Evolutionary conservation across 2,113 vertebrate species (phyloP).

Genomic region (Cavia aperea): DNA sequence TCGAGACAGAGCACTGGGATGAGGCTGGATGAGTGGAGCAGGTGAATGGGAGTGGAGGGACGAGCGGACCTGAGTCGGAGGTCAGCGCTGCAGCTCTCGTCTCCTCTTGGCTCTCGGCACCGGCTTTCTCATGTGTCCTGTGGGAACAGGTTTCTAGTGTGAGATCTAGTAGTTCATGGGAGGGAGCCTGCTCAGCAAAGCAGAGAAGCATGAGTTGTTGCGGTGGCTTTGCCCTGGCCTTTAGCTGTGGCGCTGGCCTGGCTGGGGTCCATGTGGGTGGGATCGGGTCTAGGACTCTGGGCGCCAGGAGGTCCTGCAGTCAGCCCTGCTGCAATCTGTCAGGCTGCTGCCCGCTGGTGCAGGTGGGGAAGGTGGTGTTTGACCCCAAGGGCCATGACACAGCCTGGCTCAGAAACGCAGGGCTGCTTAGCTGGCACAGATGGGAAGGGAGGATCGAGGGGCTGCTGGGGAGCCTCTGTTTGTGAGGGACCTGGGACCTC

Average conservation of each 20-base stretch:
- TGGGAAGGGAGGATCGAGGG: not conserved
- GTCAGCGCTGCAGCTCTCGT: not conserved
- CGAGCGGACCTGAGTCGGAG: not conserved
- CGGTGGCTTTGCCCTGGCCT: not conserved
- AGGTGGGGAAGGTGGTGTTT: not conserved
- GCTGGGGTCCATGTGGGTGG: not conserved
- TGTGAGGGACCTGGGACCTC: not conserved
- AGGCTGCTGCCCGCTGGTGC: rapidly evolving
- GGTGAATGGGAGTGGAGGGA: not conserved
- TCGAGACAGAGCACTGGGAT: not conserved
- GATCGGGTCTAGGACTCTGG: not conserved
- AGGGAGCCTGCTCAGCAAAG: not conserved
- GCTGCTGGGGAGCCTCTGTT: not conserved
- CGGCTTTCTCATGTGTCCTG: not conserved
- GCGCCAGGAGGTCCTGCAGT: not conserved
- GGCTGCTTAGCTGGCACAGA: not conserved
- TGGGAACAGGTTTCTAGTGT: not conserved
- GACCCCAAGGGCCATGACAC: not conserved
- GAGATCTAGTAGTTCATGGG: not conserved
- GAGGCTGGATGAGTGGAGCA: not conserved
- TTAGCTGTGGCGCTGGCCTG: not conserved
- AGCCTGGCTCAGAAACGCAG: not conserved
- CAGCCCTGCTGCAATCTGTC: not conserved
- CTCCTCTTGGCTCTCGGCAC: not conserved
- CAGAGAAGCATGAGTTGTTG: not conserved